These are phyloP conservation scores for Papilio protenor DNA, from an alignment of 2,888 invertebrate genomes.

Conservation along the genomic window DNA sequence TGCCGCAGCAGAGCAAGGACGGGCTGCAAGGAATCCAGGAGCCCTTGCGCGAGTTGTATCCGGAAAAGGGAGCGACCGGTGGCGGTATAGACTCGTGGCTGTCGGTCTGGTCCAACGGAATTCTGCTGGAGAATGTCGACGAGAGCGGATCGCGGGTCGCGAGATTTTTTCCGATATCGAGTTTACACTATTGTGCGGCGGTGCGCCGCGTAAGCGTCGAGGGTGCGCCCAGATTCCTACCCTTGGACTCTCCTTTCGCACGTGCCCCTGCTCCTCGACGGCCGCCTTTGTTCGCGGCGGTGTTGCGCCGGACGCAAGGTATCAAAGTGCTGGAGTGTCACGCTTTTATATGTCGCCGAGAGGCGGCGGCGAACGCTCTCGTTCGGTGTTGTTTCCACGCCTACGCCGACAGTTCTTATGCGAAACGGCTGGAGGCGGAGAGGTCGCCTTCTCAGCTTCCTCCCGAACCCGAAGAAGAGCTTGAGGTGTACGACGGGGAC, in stretches of 20 bases:
- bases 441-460: constrained; percentile 74
- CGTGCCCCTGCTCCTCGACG: constrained; percentile 96
- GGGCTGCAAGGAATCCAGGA: constrained; percentile 99
- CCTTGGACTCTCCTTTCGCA: constrained; percentile 98
- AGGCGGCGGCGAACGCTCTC: constrained; percentile 98
- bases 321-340: constrained; percentile 99
- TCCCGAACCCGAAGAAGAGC: constrained; percentile 87
- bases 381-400: constrained; percentile 99
- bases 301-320: constrained; percentile 96
- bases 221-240: constrained; percentile 94
- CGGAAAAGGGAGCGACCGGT: constrained; percentile 95
- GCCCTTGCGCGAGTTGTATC: constrained; percentile 97
- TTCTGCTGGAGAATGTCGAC: constrained; percentile 97
- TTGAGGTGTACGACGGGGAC: constrained; percentile 94
- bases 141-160: constrained; percentile 97
- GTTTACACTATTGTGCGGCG: constrained; percentile 97
- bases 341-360: constrained; percentile 98
- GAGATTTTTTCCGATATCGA: constrained; percentile 97
- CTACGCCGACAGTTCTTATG: constrained; percentile 97
- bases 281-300: constrained; percentile 98
- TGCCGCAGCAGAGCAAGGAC: constrained; percentile 98
- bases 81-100: constrained; percentile 98
- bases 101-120: constrained; percentile 98
- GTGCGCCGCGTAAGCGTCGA: constrained; percentile 93
- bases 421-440: constrained; percentile 90